phyloP scores from a whole-genome alignment of 2,888 invertebrate species.

The Noctua fimbriata region DNA sequence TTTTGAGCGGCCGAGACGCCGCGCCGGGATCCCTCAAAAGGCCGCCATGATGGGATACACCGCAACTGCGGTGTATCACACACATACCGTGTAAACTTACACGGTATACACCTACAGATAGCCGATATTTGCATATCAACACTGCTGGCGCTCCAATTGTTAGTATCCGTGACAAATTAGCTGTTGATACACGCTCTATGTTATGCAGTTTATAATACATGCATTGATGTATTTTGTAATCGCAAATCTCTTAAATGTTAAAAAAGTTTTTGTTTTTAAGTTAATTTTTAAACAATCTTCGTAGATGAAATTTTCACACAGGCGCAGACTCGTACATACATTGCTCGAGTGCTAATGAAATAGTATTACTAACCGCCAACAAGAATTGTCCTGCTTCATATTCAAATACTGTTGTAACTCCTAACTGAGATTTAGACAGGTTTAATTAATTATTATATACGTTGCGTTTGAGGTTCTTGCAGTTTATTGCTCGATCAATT shows the following conservation, averaged over 20 bases:
- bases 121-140: constrained; percentile 19
- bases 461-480: not conserved
- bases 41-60: constrained; percentile 21
- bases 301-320: too few relatives aligned
- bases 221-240: not conserved
- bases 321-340: too few relatives aligned
- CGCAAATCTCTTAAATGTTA: not conserved
- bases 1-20: constrained; percentile 12
- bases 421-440: not conserved
- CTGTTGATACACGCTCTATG: not conserved
- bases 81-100: too few relatives aligned
- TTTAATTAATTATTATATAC: constrained; percentile 1
- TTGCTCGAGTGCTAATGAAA: not conserved
- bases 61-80: too few relatives aligned
- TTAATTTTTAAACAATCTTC: too few relatives aligned
- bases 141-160: constrained; percentile 14
- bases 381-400: not conserved
- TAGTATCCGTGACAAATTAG: not conserved
- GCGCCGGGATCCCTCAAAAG: constrained; percentile 9
- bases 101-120: not conserved
- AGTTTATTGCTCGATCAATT: not conserved
- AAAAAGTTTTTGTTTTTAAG: too few relatives aligned
- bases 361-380: not conserved
- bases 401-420: not conserved
- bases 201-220: not conserved